Conservation (phyloP, 2,113 vertebrate species). For the Fregetta grallaria region DNA sequence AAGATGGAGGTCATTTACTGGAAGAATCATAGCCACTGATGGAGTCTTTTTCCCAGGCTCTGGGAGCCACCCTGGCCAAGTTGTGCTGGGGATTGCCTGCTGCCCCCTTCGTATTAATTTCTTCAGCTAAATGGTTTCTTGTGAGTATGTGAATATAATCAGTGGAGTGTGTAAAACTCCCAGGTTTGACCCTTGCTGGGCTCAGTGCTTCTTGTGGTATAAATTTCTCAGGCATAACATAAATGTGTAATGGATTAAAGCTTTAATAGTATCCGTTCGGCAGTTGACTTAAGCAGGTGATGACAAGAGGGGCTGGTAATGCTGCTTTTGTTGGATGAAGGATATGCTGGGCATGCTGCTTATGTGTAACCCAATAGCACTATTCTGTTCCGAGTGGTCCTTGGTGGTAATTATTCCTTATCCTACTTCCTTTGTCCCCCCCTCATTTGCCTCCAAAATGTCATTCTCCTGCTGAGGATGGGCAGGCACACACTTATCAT, state of each 20-base stretch:
- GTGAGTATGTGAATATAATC: conserved; percentile 70
- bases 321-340: conserved; percentile 67
- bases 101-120: not conserved
- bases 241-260: conserved; percentile 73
- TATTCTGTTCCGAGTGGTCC: conserved; percentile 20
- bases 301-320: conserved; percentile 66
- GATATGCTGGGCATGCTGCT: conserved; percentile 41
- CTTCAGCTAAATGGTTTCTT: conserved; percentile 54
- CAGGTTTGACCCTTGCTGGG: conserved; percentile 62
- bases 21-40: not conserved
- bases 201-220: conserved; percentile 58
- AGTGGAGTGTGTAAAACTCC: conserved; percentile 59
- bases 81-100: not conserved
- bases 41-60: conserved; percentile 4
- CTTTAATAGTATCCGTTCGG: conserved; percentile 67
- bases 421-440: conserved; percentile 39
- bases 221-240: conserved; percentile 68
- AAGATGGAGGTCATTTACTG: not conserved
- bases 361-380: conserved; percentile 39
- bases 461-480: conserved; percentile 50
- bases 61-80: not conserved
- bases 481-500: conserved; percentile 54
- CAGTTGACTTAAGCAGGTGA: conserved; percentile 73
- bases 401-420: conserved; percentile 58
- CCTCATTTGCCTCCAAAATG: conserved; percentile 39